Conservation (phyloP, 2,888 invertebrate species). For the Cheilosia scutellata region DNA sequence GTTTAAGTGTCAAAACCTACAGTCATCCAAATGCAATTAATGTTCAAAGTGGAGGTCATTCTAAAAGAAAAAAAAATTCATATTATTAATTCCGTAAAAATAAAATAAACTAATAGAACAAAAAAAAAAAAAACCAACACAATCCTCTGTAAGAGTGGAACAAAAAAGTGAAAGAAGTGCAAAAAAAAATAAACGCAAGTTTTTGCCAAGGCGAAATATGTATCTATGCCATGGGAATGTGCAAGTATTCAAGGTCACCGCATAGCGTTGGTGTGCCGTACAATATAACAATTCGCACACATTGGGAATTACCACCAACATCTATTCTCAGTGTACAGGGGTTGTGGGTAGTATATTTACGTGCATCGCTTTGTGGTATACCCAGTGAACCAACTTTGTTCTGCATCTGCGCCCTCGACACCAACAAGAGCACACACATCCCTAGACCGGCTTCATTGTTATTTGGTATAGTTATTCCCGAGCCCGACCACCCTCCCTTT, state of each 20-base stretch:
- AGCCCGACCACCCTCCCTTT: constrained; percentile 7
- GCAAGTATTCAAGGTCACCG: constrained; percentile 71
- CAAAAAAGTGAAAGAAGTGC: constrained; percentile 12
- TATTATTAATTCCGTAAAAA: constrained; percentile 27
- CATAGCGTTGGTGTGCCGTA: constrained; percentile 44
- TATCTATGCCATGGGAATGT: constrained; percentile 63
- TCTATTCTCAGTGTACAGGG: constrained; percentile 26
- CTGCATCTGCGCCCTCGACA: constrained; percentile 61
- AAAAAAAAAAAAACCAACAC: constrained; percentile 31
- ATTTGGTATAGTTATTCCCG: constrained; percentile 7
- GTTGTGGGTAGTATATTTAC: constrained; percentile 48
- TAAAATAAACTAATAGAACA: constrained; percentile 9
- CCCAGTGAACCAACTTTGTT: constrained; percentile 32
- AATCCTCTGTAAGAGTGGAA: constrained; percentile 7
- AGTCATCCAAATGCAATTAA: constrained; percentile 44
- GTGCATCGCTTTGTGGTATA: neutral
- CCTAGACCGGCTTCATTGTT: constrained; percentile 51
- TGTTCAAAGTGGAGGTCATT: constrained; percentile 26
- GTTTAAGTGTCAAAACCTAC: constrained; percentile 30
- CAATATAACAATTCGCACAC: constrained; percentile 4
- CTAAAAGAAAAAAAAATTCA: constrained; percentile 4
- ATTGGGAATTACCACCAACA: neutral
- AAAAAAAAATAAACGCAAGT: constrained; percentile 56
- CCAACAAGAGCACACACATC: constrained; percentile 24
- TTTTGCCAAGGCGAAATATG: constrained; percentile 67